Conservation (phyloP, 2,888 invertebrate genomes). For the Luffia ferchaultella region DNA sequence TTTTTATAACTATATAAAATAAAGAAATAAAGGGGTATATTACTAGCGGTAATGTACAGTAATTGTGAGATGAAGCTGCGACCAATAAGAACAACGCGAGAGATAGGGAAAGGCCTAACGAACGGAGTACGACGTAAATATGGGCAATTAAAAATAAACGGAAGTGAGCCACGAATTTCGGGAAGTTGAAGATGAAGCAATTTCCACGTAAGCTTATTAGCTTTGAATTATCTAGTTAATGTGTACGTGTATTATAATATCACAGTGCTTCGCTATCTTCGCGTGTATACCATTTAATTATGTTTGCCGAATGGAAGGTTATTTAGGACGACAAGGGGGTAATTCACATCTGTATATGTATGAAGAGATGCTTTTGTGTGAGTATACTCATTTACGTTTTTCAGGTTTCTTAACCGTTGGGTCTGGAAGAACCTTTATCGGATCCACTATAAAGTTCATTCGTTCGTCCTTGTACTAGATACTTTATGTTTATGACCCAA, state of each 20-base stretch:
- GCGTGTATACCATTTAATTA: neutral
- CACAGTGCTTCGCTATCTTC: neutral
- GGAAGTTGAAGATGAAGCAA: neutral
- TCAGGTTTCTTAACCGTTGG: neutral
- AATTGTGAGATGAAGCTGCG: no score
- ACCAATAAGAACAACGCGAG: no score
- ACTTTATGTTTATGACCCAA: neutral
- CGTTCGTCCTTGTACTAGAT: neutral
- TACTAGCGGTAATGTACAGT: no score
- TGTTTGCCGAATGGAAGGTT: neutral
- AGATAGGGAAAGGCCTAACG: no score
- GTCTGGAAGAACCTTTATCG: neutral
- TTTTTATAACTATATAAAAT: no score
- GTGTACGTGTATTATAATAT: neutral
- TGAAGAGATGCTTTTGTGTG: neutral
- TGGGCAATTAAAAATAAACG: neutral
- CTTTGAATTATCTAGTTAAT: neutral
- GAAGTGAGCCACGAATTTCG: neutral
- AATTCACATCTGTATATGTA: neutral
- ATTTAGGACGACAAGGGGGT: neutral
- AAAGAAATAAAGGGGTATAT: no score
- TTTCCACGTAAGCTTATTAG: neutral
- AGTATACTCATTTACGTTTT: neutral
- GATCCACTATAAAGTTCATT: neutral
- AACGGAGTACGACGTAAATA: no score